A percentile compares a stretch with the other conserved stretches of the same genome.
Conservation (phyloP, 2,888 invertebrate species). For the Trypoxylon attenuatum region DNA sequence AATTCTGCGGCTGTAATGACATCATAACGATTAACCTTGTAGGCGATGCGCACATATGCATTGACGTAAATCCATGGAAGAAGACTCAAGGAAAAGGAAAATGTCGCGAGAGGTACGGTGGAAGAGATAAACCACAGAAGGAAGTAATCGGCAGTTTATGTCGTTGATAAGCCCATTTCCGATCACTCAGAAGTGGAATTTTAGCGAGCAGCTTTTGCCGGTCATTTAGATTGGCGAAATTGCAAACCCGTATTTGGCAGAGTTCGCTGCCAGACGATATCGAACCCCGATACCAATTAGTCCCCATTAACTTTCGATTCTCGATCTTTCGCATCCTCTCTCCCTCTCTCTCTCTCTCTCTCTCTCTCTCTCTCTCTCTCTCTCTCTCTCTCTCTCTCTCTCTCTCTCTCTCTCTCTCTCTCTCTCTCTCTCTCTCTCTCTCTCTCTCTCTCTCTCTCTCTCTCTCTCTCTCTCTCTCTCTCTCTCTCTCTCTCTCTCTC, state of each 20-base stretch:
- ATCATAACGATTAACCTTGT: not conserved
- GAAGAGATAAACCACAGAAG: not conserved
- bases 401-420: too few species aligned
- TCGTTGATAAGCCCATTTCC: not conserved
- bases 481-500: too few species aligned
- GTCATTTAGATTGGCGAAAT: slow-evolving; percentile 19
- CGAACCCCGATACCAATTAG: slow-evolving; percentile 22
- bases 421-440: too few species aligned
- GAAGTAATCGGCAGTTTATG: not conserved
- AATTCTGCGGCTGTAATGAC: slow-evolving; percentile 80
- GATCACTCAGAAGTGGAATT: slow-evolving; percentile 21
- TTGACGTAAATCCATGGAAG: too few species aligned
- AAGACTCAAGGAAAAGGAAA: not conserved
- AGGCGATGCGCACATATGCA: too few species aligned
- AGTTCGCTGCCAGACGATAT: not conserved
- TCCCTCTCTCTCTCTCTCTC: too few species aligned
- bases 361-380: too few species aligned
- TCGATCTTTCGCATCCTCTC: too few species aligned
- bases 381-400: too few species aligned
- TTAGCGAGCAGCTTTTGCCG: not conserved
- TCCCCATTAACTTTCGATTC: slow-evolving; percentile 18
- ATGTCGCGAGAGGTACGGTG: not conserved
- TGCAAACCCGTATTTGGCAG: not conserved
- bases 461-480: too few species aligned
- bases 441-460: too few species aligned